Evolutionary conservation across 2,888 invertebrate species (phyloP).

Genomic region (Meandrusa payeni): DNA sequence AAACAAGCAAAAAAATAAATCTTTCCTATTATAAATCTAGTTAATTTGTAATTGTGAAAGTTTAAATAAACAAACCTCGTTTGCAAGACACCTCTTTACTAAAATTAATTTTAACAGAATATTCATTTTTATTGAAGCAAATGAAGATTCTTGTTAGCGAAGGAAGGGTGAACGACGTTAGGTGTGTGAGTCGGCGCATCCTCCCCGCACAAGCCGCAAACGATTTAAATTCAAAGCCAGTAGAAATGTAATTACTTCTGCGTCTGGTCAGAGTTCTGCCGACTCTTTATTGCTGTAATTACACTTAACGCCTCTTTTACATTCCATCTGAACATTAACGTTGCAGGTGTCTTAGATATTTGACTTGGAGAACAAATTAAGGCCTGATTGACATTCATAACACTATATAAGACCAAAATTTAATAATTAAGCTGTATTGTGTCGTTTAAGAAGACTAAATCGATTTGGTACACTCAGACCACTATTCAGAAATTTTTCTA

Average conservation of each 20-base stretch:
- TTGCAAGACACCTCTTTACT: too few relatives aligned
- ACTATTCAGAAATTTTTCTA: too few relatives aligned
- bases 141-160: slow-evolving; percentile 7
- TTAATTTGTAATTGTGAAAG: too few relatives aligned
- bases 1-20: too few relatives aligned
- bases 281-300: slow-evolving; percentile 71
- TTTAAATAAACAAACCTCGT: too few relatives aligned
- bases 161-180: slow-evolving; percentile 12
- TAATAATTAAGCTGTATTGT: too few relatives aligned
- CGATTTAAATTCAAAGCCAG: slow-evolving; percentile 76
- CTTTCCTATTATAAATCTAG: too few relatives aligned
- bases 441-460: too few relatives aligned
- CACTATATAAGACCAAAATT: too few relatives aligned
- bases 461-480: too few relatives aligned
- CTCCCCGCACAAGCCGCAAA: slow-evolving; percentile 34
- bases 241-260: slow-evolving; percentile 74
- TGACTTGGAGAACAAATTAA: neutral
- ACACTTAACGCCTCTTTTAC: slow-evolving; percentile 68
- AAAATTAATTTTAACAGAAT: too few relatives aligned
- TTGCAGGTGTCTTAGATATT: slow-evolving; percentile 12
- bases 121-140: neutral
- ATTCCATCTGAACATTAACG: slow-evolving; percentile 38
- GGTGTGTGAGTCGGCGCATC: slow-evolving; percentile 23
- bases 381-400: too few relatives aligned
- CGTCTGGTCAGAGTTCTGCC: slow-evolving; percentile 64